These are phyloP conservation scores for Willisornis vidua DNA, from an alignment of 2,113 vertebrate species.

Conservation along the genomic window DNA sequence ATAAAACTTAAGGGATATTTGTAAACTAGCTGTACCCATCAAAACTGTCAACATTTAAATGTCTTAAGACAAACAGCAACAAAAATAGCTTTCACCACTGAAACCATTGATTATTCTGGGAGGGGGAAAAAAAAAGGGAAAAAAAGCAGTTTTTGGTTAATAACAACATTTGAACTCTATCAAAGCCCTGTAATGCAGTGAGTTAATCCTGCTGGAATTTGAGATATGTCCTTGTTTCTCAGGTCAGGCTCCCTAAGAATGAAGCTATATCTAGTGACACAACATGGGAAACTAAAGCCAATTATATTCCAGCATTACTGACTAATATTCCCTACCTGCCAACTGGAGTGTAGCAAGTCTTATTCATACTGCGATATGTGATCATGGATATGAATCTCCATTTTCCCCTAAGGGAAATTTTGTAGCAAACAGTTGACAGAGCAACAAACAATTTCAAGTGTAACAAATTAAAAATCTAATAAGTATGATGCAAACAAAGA, in stretches of 20 bases:
- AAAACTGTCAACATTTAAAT: constrained; percentile 1
- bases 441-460: constrained; percentile 11
- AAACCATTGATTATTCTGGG: constrained; percentile 4
- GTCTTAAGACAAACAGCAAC: background rate
- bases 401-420: constrained; percentile 59
- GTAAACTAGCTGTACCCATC: background rate
- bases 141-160: constrained; percentile 25
- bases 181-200: background rate
- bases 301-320: constrained; percentile 55
- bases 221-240: constrained; percentile 52
- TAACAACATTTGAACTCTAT: background rate
- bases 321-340: constrained; percentile 40
- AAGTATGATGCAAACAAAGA: constrained; percentile 26
- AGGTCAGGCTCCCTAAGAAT: constrained; percentile 40
- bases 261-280: constrained; percentile 34
- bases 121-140: background rate
- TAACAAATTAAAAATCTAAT: constrained; percentile 58
- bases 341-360: constrained; percentile 9
- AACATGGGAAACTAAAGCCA: constrained; percentile 38
- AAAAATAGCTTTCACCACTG: background rate
- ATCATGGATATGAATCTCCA: constrained; percentile 9
- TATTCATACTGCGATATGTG: constrained; percentile 20
- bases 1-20: constrained; percentile 11
- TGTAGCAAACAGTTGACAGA: constrained; percentile 45
- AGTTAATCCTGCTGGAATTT: constrained; percentile 53